Conservation (phyloP, 30 jellyfish, hydroid and myxozoan genomes). For the Aurelia aurita complex sp. Pacific region DNA sequence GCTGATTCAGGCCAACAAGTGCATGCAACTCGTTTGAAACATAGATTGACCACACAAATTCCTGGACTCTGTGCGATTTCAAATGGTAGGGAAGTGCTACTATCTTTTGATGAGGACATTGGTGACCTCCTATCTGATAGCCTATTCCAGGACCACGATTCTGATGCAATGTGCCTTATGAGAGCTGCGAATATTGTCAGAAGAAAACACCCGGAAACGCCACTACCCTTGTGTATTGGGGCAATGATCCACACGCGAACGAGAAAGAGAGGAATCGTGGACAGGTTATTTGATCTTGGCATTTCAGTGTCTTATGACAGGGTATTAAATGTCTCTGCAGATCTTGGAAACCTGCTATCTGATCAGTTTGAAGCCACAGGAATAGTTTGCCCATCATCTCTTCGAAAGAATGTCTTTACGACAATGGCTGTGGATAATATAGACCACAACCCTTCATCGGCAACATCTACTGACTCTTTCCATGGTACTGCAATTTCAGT, state of each 20-base stretch:
- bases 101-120: constrained; percentile 33
- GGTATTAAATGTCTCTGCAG: constrained; percentile 39
- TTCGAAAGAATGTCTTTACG: constrained; percentile 40
- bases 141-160: constrained; percentile 34
- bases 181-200: constrained; percentile 48
- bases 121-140: constrained; percentile 23
- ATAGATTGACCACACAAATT: constrained; percentile 4
- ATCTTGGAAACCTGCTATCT: constrained; percentile 35
- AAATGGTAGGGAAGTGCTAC: constrained; percentile 33
- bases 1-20: constrained; percentile 32
- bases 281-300: constrained; percentile 34
- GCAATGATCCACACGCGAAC: constrained; percentile 45
- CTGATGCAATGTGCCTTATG: constrained; percentile 36
- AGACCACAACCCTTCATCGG: constrained; percentile 70
- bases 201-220: constrained; percentile 13
- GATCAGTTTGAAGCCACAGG: constrained; percentile 36
- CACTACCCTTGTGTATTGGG: constrained; percentile 32
- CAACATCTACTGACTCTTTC: constrained; percentile 60
- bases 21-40: constrained; percentile 39
- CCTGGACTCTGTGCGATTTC: constrained; percentile 19
- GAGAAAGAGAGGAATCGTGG: constrained; percentile 39
- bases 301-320: constrained; percentile 49
- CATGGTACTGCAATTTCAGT: constrained; percentile 74
- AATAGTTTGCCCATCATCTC: constrained; percentile 60
- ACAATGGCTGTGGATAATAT: constrained; percentile 72